phyloP scores from a whole-genome alignment of 2,113 vertebrate species.

The Peromyscus polionotus region DNA sequence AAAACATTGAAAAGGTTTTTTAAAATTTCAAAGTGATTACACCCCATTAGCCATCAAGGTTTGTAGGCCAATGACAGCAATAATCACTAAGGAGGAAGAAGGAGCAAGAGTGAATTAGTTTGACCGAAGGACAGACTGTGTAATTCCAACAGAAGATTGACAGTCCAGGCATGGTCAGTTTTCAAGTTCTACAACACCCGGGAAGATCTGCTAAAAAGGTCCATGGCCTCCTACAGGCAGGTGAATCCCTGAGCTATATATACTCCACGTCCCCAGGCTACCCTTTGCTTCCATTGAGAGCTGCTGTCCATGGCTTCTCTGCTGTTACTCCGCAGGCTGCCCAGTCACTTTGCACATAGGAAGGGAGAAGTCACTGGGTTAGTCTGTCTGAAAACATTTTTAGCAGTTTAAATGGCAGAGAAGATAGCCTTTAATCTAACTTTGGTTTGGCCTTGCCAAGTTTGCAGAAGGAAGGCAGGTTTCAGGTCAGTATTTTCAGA shows the following conservation, averaged over 20 bases:
- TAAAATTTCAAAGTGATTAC: background rate
- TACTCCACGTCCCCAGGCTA: background rate
- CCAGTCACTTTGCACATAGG: background rate
- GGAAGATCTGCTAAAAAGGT: background rate
- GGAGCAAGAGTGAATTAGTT: background rate
- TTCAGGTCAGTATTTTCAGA: conserved; percentile 30
- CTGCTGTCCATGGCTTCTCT: background rate
- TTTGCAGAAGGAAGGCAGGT: conserved; percentile 30
- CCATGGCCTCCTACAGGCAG: background rate
- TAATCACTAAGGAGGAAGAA: background rate
- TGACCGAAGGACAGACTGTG: background rate
- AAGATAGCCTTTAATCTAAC: background rate
- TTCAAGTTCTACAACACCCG: background rate
- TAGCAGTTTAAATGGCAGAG: conserved; percentile 26
- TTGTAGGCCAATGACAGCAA: background rate
- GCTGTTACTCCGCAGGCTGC: background rate
- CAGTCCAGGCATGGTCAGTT: background rate
- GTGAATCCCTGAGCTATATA: background rate
- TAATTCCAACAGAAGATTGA: background rate
- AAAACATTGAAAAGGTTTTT: background rate
- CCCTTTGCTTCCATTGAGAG: background rate
- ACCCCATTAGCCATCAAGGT: background rate
- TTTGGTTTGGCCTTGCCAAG: conserved; percentile 59
- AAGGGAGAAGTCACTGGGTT: conserved; percentile 9
- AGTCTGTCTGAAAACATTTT: conserved; percentile 61